Base-by-base conservation (phyloP, 2,797 vertebrate species). In the Uromys caudimaculatus region DNA sequence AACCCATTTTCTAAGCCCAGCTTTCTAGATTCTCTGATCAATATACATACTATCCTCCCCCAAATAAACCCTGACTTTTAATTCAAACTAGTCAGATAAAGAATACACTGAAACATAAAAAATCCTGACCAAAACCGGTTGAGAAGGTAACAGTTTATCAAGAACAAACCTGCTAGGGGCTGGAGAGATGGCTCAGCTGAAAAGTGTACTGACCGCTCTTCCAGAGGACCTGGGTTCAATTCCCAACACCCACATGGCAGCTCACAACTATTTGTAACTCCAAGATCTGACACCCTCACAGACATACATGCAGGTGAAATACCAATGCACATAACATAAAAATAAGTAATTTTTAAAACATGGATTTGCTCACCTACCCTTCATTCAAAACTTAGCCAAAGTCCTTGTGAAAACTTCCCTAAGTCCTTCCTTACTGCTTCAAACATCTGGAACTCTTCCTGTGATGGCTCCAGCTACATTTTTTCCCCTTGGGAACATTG, bases 311-410 rank as follows among this genome's bases (percentile, higher is more conserved):
- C 69, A 71, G n/a, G n/a, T n/a, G 38, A 71, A 71, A 71, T 38
- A 38, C 3, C 69, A 71, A 71, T 38, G n/a, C 21, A 71, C 69
- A 21, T 71, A n/a, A n/a, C n/a, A 69, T 67, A 19, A n/a, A 71
- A 69, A n/a, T 38, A 38, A 71, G 19, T 71, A 71, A 71, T 4
- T 71, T 71, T 38, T 21, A 38, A 71, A 3, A 19, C 67, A 77
- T 6, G 32, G 4, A 50, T 76, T 56, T 78, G 27, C 73, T 90
- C 58, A 79, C 29, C 69, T 47, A 52, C 27, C n/a, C n/a, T 83
- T 92, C 47, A 91, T 84, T 92, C 41, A 91, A n/a, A 88, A 60
- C 27, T 84, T 10, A 52, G 90, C 64, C 64, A 35, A 95, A 94
- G 90, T 71, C 52, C 41, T 19, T 6, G 44, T 41, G 64, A 94